Conservation (phyloP, 2,888 invertebrate genomes). For the Pseudococcus longispinus region DNA sequence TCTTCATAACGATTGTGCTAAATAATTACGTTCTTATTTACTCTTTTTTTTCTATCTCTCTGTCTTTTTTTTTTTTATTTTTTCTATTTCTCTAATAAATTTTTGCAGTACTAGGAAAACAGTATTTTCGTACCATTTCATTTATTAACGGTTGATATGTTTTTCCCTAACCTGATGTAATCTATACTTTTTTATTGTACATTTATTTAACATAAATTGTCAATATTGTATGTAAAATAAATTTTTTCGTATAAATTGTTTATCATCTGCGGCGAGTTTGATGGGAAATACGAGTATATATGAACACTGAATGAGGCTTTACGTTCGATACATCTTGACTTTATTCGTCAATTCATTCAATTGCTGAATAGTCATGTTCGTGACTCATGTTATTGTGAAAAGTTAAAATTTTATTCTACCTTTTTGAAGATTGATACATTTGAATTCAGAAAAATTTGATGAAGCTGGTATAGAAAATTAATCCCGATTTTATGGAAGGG, state of each 20-base stretch:
- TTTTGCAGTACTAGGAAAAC: neutral
- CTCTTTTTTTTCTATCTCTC: neutral
- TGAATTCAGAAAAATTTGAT: too few species aligned
- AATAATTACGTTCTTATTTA: neutral
- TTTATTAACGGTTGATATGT: constrained; percentile 37
- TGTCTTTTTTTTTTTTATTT: constrained; percentile 1
- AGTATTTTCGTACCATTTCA: constrained; percentile 45
- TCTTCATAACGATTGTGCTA: neutral
- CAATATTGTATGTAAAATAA: constrained; percentile 43
- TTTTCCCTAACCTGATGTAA: constrained; percentile 47
- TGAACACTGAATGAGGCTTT: too few species aligned
- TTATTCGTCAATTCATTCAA: too few species aligned
- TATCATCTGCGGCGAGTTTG: neutral
- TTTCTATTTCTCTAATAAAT: constrained; percentile 29
- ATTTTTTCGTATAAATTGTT: constrained; percentile 34
- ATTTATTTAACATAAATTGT: constrained; percentile 49
- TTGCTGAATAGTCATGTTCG: too few species aligned
- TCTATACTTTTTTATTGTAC: constrained; percentile 47
- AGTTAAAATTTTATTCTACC: too few species aligned
- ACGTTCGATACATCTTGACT: too few species aligned
- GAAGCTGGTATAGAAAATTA: too few species aligned
- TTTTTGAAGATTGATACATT: too few species aligned
- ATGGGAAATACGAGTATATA: neutral
- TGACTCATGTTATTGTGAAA: too few species aligned
- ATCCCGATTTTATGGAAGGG: too few species aligned